Conservation (phyloP, 1,140 invertebrate genomes). For the Procambarus clarkii region DNA sequence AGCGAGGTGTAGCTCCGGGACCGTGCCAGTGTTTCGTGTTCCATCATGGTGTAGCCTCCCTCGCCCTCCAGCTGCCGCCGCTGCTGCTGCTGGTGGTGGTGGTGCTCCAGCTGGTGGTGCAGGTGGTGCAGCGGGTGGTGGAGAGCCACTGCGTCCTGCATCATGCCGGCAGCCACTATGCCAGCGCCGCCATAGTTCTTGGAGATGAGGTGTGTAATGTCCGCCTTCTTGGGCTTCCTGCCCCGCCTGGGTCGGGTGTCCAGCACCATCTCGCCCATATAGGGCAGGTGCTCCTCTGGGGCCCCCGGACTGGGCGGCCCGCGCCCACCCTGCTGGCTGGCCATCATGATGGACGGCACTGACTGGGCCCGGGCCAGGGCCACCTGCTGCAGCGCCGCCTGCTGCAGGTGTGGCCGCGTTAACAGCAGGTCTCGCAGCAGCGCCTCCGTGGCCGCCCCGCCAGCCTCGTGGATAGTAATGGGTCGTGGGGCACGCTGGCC, state of each 20-base stretch:
- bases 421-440: constrained; percentile 69
- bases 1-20: constrained; percentile 67
- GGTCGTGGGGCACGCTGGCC: constrained; percentile 63
- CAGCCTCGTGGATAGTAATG: constrained; percentile 71
- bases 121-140: constrained; percentile 23
- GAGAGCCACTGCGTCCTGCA: constrained; percentile 37
- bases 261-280: constrained; percentile 92
- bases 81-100: constrained; percentile 56
- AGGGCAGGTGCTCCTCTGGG: constrained; percentile 81
- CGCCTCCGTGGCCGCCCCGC: constrained; percentile 73
- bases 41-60: constrained; percentile 44
- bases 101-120: constrained; percentile 72
- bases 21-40: constrained; percentile 47
- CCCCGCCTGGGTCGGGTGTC: constrained; percentile 89
- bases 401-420: constrained; percentile 70
- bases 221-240: constrained; percentile 91
- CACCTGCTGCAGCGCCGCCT: constrained; percentile 71
- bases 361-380: constrained; percentile 69
- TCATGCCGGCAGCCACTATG: background rate
- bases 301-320: constrained; percentile 44
- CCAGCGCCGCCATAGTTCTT: constrained; percentile 88
- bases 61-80: constrained; percentile 14
- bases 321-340: constrained; percentile 40
- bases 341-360: constrained; percentile 70
- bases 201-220: constrained; percentile 93